Evolutionary conservation across 2,113 vertebrate species (phyloP), one percentile per base, ranked within the genome.

Genomic region (Nothocercus nigrocapillus): DNA sequence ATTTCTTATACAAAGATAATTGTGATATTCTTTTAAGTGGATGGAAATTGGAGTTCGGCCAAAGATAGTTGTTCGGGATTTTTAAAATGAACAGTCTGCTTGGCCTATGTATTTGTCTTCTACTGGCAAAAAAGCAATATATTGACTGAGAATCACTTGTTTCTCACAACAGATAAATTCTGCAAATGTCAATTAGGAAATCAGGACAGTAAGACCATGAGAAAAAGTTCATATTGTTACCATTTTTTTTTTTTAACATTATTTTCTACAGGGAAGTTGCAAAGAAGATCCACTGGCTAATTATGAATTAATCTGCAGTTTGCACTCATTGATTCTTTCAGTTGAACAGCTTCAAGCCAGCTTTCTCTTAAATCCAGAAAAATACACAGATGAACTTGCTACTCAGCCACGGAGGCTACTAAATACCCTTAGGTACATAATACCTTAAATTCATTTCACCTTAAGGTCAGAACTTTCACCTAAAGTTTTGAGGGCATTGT

Each of bases 331-430:
- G 94, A 99, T 99, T 61, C 97, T 98, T 10, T 99, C 99, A 13
- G 98, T 99, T 44, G 99, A 99, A 97, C 99, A 99, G 95, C 98
- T 99, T 92, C 99, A 99, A 96, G 98, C 99, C 95, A 98, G 98
- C 96, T 99, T 99, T 96, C 98, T 99, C 72, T 97, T 99, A 85
- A 99, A 98, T 95, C 98, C 99, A 17, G 98, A 99, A 49, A 98
- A 98, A 93, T 99, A 99, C 88, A 98, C 96, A 0, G 99, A 99
- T 45, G 98, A 99, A 74, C 98, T 99, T 66, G 98, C 99, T 90
- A 99, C 99, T 8, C 99, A 99, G 51, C 99, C 99, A 36, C 98
- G 98, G 10, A 98, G 98, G 96, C 97, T 99, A 18, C 98, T 99
- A 2, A 98, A 99, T 94, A 99, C 99, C 7, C 98, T 99, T 79